A percentile compares a stretch with the other conserved stretches of the same genome.
These are phyloP conservation scores for Acromyrmex heyeri DNA, from an alignment of 1,140 invertebrate genomes.

Conservation along the genomic window DNA sequence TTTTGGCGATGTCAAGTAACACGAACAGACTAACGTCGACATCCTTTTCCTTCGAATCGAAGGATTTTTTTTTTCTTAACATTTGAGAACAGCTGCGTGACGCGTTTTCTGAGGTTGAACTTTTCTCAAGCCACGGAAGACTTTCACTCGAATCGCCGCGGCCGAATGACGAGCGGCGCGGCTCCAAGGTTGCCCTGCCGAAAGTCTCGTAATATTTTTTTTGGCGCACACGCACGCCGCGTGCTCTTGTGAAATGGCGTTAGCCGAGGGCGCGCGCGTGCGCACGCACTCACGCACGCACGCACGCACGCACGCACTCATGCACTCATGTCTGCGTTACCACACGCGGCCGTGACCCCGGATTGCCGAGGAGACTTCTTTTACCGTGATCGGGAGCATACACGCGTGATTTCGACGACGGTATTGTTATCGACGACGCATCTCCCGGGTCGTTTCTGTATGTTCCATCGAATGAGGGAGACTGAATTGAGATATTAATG, in stretches of 20 bases:
- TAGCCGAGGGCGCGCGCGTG: slow-evolving; percentile 16
- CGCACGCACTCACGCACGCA: not conserved
- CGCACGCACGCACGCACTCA: not conserved
- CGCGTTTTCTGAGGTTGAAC: slow-evolving; percentile 9
- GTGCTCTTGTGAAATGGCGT: slow-evolving; percentile 70
- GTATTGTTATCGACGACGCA: not conserved
- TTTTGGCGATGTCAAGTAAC: too few species aligned
- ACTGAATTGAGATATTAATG: too few species aligned
- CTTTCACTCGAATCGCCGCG: slow-evolving; percentile 66
- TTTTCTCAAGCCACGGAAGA: slow-evolving; percentile 63
- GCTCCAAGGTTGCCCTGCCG: slow-evolving; percentile 67
- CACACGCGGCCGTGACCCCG: slow-evolving; percentile 40
- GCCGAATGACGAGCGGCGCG: slow-evolving; percentile 49
- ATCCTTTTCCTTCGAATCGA: not conserved
- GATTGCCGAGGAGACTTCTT: not conserved
- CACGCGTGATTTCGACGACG: not conserved
- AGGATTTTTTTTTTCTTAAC: not conserved
- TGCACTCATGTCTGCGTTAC: not conserved
- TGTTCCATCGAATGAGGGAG: too few species aligned
- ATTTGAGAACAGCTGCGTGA: not conserved
- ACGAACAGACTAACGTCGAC: too few species aligned
- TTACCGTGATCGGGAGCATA: not conserved
- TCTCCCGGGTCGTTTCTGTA: not conserved
- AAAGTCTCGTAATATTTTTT: slow-evolving; percentile 66
- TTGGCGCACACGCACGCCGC: slow-evolving; percentile 43